Percentiles rank a stretch among this genome's conserved stretches.
These are phyloP conservation scores for Rhopalosiphum padi DNA, from an alignment of 1,140 invertebrate genomes.

Conservation along the genomic window DNA sequence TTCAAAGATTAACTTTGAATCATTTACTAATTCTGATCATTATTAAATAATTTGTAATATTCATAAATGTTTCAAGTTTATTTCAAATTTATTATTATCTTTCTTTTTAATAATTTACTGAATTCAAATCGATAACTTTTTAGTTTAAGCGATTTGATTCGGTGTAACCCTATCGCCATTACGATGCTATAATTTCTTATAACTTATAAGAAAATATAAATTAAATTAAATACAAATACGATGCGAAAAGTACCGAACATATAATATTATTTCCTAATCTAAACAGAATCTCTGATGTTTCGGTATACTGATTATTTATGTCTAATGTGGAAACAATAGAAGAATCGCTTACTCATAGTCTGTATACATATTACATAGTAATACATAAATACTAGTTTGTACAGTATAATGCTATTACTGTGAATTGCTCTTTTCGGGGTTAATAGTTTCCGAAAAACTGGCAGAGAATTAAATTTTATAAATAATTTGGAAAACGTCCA, in stretches of 20 bases:
- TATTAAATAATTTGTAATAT: background rate
- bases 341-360: constrained; percentile 19
- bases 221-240: background rate
- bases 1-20: background rate
- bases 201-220: background rate
- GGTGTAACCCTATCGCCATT: too few relatives aligned
- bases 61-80: background rate
- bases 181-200: background rate
- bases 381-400: background rate
- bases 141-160: background rate
- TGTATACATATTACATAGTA: background rate
- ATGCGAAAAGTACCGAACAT: background rate
- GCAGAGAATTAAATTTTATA: background rate
- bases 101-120: background rate
- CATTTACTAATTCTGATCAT: background rate
- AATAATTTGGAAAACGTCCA: background rate
- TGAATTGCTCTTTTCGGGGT: background rate
- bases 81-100: background rate
- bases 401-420: constrained; percentile 9
- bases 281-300: background rate
- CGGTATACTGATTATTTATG: background rate
- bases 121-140: background rate
- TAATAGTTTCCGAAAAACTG: background rate
- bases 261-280: background rate
- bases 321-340: background rate